Evolutionary conservation across 2,797 vertebrate genomes (phyloP), one percentile per base, ranked within the genome.

Genomic region (Ispidina lecontei): DNA sequence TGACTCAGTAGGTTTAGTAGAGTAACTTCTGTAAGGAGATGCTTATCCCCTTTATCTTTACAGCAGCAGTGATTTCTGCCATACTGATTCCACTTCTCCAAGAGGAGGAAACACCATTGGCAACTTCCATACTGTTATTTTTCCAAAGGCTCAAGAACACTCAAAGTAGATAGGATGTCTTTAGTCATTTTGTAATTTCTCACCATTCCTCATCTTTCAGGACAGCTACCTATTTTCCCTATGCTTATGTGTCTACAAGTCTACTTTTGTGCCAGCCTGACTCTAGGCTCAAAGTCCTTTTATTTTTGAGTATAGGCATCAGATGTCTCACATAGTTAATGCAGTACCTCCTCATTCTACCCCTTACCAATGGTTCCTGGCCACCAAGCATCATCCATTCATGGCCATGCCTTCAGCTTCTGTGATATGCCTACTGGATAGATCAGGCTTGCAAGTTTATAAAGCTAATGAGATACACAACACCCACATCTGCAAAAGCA

Each of bases 201-300:
- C 63, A 25, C 6, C 16, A 5, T 51, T 49, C 18, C 28, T 5
- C 7, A 28, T 44, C 20, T 76, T 68, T 68, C 49, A 59, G 51
- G 35, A 26, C 4, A 81, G 62, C 14, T 77, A 44, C 14, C 28
- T 55, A 9, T 9, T 69, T 84, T 77, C 5, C 19, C 33, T 59
- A 6, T n/a, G 17, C 3, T 26, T 46, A 16, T 19, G 4, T 29
- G 21, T 49, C 25, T 14, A 47, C 46, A 33, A 39, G 35, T 25
- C 18, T 62, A 13, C 0, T 76, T 80, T 37, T 64, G 7, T 55
- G 10, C 33, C 64, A 10, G 33, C 0, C 0, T n/a, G 35, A 20
- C 39, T 35, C 31, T 62, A 21, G 31, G 23, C 14, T 39, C 28
- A 29, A 67, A 56, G 12, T n/a, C 4, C 18, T 31, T 47, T 43